phyloP scores from a whole-genome alignment of 1,140 invertebrate genomes.

The Stegodyphus mimosarum region DNA sequence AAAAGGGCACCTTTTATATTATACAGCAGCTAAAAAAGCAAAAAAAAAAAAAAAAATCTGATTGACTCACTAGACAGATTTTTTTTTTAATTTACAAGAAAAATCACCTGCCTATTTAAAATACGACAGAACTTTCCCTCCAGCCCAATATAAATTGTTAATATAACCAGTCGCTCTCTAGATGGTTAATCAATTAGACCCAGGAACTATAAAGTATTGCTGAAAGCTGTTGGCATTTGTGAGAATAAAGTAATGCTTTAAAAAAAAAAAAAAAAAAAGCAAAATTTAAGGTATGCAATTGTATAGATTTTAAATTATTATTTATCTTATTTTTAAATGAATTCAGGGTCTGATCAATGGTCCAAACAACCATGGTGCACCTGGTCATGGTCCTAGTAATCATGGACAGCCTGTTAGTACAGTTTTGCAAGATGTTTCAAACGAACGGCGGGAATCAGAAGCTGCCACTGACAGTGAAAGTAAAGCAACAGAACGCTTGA shows the following conservation, averaged over 20 bases:
- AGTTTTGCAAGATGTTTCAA: slow-evolving; percentile 1
- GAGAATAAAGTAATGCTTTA: not conserved
- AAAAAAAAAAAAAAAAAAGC: not conserved
- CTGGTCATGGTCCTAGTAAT: slow-evolving; percentile 6
- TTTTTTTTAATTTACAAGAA: too few relatives aligned
- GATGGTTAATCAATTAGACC: too few relatives aligned
- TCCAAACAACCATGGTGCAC: not conserved
- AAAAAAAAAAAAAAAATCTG: too few relatives aligned
- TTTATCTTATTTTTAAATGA: not conserved
- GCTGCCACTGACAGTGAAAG: not conserved
- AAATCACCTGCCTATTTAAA: too few relatives aligned
- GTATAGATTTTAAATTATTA: not conserved
- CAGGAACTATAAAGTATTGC: too few relatives aligned
- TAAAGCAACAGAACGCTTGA: not conserved
- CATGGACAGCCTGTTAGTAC: not conserved
- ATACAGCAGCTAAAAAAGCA: too few relatives aligned
- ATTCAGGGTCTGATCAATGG: slow-evolving; percentile 45
- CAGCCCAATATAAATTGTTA: too few relatives aligned
- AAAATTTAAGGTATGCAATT: not conserved
- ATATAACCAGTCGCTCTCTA: too few relatives aligned
- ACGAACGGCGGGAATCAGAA: not conserved
- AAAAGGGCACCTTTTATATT: too few relatives aligned
- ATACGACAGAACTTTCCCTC: too few relatives aligned
- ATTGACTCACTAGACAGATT: too few relatives aligned
- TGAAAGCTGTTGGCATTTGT: not conserved